Percentiles rank a stretch among this genome's conserved stretches.
Evolutionary conservation across 2,797 vertebrate genomes (phyloP).

Genomic region (Manis javanica): DNA sequence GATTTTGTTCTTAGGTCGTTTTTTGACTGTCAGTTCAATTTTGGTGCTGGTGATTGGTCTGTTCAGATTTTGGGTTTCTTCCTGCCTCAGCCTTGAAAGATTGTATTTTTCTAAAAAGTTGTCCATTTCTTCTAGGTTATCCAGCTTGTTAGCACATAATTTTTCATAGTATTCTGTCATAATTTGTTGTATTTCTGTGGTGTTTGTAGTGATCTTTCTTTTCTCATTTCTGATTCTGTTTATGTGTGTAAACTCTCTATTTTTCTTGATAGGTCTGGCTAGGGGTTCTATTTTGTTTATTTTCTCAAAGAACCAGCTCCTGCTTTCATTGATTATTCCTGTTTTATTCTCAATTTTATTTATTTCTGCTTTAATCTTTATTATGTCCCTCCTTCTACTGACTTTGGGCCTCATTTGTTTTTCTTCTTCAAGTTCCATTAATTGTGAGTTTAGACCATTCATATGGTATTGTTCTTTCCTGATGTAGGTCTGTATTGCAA

Average conservation of each 20-base stretch:
- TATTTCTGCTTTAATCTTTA: background rate
- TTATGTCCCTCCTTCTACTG: too few relatives aligned
- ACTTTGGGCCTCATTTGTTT: too few relatives aligned
- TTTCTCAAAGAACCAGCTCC: background rate
- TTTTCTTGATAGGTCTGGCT: background rate
- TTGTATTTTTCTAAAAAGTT: background rate
- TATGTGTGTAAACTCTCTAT: background rate
- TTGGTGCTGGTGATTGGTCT: too few relatives aligned
- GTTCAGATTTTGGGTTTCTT: background rate
- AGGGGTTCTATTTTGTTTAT: background rate
- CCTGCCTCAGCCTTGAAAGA: background rate
- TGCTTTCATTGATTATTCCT: background rate
- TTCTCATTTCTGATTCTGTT: background rate
- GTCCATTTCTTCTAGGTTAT: background rate
- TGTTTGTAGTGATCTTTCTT: background rate
- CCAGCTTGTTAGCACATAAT: background rate
- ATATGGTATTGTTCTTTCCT: too few relatives aligned
- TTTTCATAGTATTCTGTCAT: background rate
- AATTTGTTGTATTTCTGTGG: background rate
- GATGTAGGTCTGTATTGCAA: too few relatives aligned
- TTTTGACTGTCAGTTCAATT: too few relatives aligned
- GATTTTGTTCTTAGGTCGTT: too few relatives aligned
- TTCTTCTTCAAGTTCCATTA: too few relatives aligned
- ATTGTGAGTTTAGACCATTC: too few relatives aligned
- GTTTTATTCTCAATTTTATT: background rate